phyloP scores from a whole-genome alignment of 1,140 invertebrate species.

The Phymorhynchus buccinoides region DNA sequence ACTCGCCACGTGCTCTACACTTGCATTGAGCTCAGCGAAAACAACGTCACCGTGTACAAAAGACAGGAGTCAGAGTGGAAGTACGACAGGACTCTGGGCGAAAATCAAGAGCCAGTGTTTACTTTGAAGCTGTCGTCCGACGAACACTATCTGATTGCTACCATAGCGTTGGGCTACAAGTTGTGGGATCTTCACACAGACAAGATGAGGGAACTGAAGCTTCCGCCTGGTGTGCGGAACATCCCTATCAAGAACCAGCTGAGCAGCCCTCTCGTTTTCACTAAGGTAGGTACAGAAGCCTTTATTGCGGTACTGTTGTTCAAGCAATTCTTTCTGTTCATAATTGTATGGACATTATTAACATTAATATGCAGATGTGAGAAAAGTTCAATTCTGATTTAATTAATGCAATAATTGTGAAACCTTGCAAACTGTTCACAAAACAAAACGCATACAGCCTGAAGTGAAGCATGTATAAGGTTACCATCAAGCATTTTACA shows the following conservation, averaged over 20 bases:
- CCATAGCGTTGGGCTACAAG: slow-evolving; percentile 86
- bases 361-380: too few relatives aligned
- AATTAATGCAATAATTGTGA: too few relatives aligned
- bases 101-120: slow-evolving; percentile 78
- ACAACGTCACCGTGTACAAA: slow-evolving; percentile 68
- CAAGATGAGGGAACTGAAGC: slow-evolving; percentile 80
- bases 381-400: too few relatives aligned
- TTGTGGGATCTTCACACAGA: slow-evolving; percentile 72
- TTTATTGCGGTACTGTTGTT: too few relatives aligned
- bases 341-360: too few relatives aligned
- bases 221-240: slow-evolving; percentile 92
- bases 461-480: too few relatives aligned
- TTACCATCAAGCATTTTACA: too few relatives aligned
- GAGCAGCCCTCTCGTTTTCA: slow-evolving; percentile 82
- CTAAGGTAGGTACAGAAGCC: too few relatives aligned
- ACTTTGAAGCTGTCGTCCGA: slow-evolving; percentile 87
- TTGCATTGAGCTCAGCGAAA: slow-evolving; percentile 73
- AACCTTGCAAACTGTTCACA: too few relatives aligned
- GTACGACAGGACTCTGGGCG: slow-evolving; percentile 71
- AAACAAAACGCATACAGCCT: too few relatives aligned
- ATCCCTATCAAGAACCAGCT: slow-evolving; percentile 84
- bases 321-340: too few relatives aligned
- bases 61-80: slow-evolving; percentile 68
- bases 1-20: slow-evolving; percentile 66
- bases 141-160: slow-evolving; percentile 86